phyloP scores from a whole-genome alignment of 2,888 invertebrate genomes.

The Xestia xanthographa region DNA sequence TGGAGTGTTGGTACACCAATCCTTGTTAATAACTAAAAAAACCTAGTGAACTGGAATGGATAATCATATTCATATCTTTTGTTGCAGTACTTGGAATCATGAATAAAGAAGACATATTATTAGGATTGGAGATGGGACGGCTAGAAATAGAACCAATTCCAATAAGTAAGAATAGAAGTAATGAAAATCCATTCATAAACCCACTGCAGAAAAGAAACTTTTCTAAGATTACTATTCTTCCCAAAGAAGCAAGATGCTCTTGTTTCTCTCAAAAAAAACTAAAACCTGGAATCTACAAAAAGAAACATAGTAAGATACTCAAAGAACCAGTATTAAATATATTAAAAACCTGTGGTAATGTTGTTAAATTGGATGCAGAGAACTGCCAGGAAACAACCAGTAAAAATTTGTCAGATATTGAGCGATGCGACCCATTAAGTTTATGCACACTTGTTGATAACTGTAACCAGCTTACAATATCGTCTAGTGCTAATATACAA shows the following conservation, averaged over 20 bases:
- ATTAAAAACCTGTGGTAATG: conserved; percentile 75
- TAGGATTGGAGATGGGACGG: conserved; percentile 89
- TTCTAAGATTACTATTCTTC: conserved; percentile 65
- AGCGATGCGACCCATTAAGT: conserved; percentile 77
- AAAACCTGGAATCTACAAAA: conserved; percentile 80
- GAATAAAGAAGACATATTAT: conserved; percentile 87
- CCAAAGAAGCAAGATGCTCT: conserved; percentile 76
- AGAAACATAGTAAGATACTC: conserved; percentile 86
- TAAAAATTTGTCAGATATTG: conserved; percentile 64
- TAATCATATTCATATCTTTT: conserved; percentile 23
- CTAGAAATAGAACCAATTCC: conserved; percentile 90
- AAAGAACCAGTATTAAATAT: conserved; percentile 91
- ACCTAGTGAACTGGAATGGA: background rate
- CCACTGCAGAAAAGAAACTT: conserved; percentile 58
- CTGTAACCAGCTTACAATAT: conserved; percentile 86
- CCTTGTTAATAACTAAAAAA: background rate
- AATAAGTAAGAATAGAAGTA: conserved; percentile 71
- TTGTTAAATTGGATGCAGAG: conserved; percentile 61
- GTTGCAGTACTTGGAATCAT: conserved; percentile 73
- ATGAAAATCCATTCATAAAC: conserved; percentile 81
- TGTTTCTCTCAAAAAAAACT: conserved; percentile 77
- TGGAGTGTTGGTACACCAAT: background rate
- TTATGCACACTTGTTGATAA: conserved; percentile 85
- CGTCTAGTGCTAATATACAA: conserved; percentile 71
- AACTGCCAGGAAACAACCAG: conserved; percentile 65